Evolutionary conservation across 2,888 invertebrate genomes (phyloP).

Genomic region (Minunthozetes semirufus): DNA sequence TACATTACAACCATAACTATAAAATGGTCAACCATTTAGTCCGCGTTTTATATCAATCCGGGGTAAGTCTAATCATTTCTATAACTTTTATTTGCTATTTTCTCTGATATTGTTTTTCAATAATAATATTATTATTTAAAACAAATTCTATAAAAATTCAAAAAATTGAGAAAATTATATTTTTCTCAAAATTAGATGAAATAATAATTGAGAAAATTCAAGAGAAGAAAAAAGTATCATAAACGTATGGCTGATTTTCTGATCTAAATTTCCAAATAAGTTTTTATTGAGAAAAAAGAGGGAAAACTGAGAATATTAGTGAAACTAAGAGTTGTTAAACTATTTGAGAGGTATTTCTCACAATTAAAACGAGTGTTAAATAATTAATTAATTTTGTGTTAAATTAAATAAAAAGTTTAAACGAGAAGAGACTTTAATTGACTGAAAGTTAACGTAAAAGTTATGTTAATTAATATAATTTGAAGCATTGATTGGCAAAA

Average conservation of each 20-base stretch:
- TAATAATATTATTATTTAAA: no score
- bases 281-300: not conserved
- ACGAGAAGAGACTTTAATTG: no score
- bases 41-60: conserved; percentile 8
- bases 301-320: not conserved
- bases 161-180: no score
- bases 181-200: no score
- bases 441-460: no score
- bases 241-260: not conserved
- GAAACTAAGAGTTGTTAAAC: not conserved
- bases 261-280: not conserved
- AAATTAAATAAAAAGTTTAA: no score
- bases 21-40: not conserved
- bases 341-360: no score
- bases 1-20: conserved; percentile 2
- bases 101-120: no score
- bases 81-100: no score
- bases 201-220: not conserved
- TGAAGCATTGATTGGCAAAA: not conserved
- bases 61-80: not conserved
- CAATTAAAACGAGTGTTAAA: not conserved
- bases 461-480: no score
- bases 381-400: not conserved
- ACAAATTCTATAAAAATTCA: no score
- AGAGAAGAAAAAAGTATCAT: not conserved